A percentile compares a stretch with the other conserved stretches of the same genome.
Evolutionary conservation across 2,888 invertebrate species (phyloP).

Genomic region (Agonopterix heracliana): DNA sequence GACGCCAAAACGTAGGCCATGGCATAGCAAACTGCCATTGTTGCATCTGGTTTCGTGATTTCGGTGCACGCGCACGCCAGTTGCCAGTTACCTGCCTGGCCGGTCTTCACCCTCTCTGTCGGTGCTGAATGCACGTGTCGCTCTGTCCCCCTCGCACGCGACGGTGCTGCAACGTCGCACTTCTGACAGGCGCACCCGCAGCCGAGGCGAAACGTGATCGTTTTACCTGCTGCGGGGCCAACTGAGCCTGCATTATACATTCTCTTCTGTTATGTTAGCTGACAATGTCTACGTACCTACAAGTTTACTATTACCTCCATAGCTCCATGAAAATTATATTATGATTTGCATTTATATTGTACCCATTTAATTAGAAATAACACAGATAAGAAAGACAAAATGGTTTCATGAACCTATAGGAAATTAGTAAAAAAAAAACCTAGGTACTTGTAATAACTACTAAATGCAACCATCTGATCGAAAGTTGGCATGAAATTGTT

Average conservation of each 20-base stretch:
- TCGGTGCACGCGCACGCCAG: constrained; percentile 30
- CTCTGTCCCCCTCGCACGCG: constrained; percentile 26
- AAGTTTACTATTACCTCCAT: too few relatives aligned
- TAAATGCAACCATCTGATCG: too few relatives aligned
- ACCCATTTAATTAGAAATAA: too few relatives aligned
- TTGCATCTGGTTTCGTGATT: constrained; percentile 49
- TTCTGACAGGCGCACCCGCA: constrained; percentile 17
- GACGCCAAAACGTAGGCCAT: too few relatives aligned
- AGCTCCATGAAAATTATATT: too few relatives aligned
- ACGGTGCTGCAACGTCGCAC: constrained; percentile 13
- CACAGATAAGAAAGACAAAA: too few relatives aligned
- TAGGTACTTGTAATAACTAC: too few relatives aligned
- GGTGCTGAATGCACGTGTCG: constrained; percentile 15
- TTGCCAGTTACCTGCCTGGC: constrained; percentile 42
- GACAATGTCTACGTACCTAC: background rate
- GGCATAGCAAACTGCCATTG: constrained; percentile 26
- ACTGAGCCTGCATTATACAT: constrained; percentile 19
- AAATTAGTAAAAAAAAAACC: too few relatives aligned
- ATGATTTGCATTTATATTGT: too few relatives aligned
- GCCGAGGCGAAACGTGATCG: constrained; percentile 43
- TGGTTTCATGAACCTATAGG: too few relatives aligned
- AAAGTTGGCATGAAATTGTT: too few relatives aligned
- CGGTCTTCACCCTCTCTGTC: constrained; percentile 33
- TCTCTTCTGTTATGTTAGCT: constrained; percentile 8
- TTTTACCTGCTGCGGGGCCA: constrained; percentile 34